Evolutionary conservation across 2,113 vertebrate species (phyloP).

Genomic region (Synchiropus splendidus): DNA sequence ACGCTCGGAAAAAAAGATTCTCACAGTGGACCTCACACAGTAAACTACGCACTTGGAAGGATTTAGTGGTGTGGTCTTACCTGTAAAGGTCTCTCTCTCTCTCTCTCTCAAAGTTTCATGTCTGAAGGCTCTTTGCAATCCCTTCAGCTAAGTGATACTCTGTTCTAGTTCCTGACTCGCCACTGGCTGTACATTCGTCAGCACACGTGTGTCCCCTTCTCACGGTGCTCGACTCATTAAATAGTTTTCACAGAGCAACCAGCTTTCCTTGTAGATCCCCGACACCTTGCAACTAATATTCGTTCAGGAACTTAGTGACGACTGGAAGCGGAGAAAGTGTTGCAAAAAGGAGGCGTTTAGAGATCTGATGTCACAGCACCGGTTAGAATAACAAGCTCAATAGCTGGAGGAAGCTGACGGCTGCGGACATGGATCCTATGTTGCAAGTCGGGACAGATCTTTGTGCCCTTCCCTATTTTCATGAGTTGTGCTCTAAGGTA

Average conservation of each 20-base stretch:
- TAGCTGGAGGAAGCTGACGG: slow-evolving; percentile 49
- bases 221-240: slow-evolving; percentile 13
- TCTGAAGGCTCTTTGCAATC: slow-evolving; percentile 19
- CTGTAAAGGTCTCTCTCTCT: slow-evolving; percentile 27
- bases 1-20: slow-evolving; percentile 40
- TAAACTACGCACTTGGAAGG: slow-evolving; percentile 14
- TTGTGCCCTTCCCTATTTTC: slow-evolving; percentile 49
- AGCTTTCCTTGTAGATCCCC: slow-evolving; percentile 4
- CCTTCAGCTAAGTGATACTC: slow-evolving; percentile 22
- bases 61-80: slow-evolving; percentile 41
- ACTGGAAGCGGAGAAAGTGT: slow-evolving; percentile 37
- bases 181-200: slow-evolving; percentile 8
- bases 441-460: slow-evolving; percentile 67
- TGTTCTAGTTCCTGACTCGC: slow-evolving; percentile 12
- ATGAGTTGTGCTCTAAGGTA: slow-evolving; percentile 33
- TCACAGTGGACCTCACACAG: slow-evolving; percentile 55
- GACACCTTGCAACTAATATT: slow-evolving; percentile 19
- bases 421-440: slow-evolving; percentile 47
- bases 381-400: slow-evolving; percentile 58
- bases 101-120: slow-evolving; percentile 14
- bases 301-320: slow-evolving; percentile 28
- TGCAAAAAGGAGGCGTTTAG: slow-evolving; percentile 42
- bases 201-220: slow-evolving; percentile 18
- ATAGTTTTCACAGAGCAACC: slow-evolving; percentile 14
- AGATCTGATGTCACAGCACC: slow-evolving; percentile 63